phyloP scores from a whole-genome alignment of 2,888 invertebrate species.

The Pristionchus entomophagus region DNA sequence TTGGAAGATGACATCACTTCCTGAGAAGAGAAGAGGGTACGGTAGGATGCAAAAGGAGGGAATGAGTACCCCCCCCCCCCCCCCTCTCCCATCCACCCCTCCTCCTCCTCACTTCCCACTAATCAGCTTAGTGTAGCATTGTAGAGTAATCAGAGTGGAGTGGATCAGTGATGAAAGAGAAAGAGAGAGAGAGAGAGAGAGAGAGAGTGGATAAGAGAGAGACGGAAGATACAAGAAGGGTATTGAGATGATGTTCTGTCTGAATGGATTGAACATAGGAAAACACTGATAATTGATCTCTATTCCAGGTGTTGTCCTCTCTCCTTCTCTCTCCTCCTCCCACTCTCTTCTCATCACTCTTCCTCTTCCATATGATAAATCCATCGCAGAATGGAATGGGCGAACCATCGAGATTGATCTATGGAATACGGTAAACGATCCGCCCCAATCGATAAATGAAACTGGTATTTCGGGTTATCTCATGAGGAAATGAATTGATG shows the following conservation, averaged over 20 bases:
- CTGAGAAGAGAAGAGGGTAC: not conserved
- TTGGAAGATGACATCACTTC: conserved; percentile 10
- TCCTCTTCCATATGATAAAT: conserved; percentile 27
- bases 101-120: conserved; percentile 18
- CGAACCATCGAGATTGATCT: conserved; percentile 12
- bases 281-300: not conserved
- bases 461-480: not conserved
- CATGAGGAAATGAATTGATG: not conserved
- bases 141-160: conserved; percentile 8
- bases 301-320: not conserved
- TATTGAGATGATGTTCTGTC: not conserved
- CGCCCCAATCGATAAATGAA: not conserved
- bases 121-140: not conserved
- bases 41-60: not conserved
- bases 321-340: not conserved
- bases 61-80: too few relatives aligned
- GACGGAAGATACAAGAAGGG: not conserved
- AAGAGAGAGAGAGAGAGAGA: too few relatives aligned
- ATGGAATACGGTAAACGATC: not conserved
- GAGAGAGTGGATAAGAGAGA: not conserved
- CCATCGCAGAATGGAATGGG: not conserved
- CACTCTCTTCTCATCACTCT: conserved; percentile 2
- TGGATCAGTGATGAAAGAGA: not conserved
- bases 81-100: too few relatives aligned
- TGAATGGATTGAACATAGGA: not conserved